phyloP scores from a whole-genome alignment of 53 echinoderm and acorn worm genomes.

The Stichopus horrens region DNA sequence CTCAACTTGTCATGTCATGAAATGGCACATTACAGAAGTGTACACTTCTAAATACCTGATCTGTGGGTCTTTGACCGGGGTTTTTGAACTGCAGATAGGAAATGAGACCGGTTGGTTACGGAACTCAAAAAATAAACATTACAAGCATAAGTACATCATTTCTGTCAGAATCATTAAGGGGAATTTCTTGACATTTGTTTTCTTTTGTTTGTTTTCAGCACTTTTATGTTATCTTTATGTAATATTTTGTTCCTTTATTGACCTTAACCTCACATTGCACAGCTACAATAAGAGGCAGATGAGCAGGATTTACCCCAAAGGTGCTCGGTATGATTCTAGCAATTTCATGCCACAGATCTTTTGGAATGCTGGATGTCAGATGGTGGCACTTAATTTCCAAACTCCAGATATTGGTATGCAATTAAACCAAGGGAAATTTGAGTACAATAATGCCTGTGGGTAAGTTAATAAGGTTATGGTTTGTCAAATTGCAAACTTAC shows the following conservation, averaged over 20 bases:
- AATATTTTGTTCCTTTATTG: background rate
- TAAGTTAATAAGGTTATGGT: slow-evolving; percentile 49
- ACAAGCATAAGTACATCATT: background rate
- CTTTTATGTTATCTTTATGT: background rate
- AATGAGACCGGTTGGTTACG: too few relatives aligned
- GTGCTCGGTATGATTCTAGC: slow-evolving; percentile 96
- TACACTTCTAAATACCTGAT: too few relatives aligned
- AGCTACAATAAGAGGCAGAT: slow-evolving; percentile 99
- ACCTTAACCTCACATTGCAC: slow-evolving; percentile 58
- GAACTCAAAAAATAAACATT: too few relatives aligned
- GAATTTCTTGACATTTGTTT: background rate
- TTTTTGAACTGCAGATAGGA: too few relatives aligned
- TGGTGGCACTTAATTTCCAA: slow-evolving; percentile 99
- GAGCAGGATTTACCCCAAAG: slow-evolving; percentile 97
- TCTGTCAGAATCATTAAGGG: background rate
- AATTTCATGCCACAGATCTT: slow-evolving; percentile 99
- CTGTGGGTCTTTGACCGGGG: too few relatives aligned
- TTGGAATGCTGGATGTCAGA: slow-evolving; percentile 99
- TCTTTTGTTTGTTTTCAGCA: background rate
- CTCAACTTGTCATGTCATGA: too few relatives aligned
- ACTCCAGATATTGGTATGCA: slow-evolving; percentile 99
- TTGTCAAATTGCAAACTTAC: too few relatives aligned
- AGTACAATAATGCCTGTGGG: slow-evolving; percentile 98
- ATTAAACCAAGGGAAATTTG: slow-evolving; percentile 99
- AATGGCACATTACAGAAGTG: too few relatives aligned